Evolutionary conservation across 1,140 invertebrate genomes (phyloP).

Genomic region (Sipha flava): DNA sequence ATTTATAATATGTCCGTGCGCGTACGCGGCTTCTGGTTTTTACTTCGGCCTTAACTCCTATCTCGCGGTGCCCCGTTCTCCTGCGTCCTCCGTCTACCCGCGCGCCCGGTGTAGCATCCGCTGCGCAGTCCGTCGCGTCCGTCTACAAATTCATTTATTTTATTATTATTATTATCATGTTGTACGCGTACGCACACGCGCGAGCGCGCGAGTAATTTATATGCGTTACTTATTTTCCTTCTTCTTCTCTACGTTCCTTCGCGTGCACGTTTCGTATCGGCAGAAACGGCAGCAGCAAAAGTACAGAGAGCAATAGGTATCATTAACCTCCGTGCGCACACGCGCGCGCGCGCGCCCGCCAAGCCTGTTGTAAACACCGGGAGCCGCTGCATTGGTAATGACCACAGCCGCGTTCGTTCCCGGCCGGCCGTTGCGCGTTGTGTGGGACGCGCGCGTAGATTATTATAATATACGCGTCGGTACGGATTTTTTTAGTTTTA

Average conservation of each 20-base stretch:
- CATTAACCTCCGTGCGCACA: conserved; percentile 17
- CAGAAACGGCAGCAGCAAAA: neutral
- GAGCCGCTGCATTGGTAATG: neutral
- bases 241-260: neutral
- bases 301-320: neutral
- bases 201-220: neutral
- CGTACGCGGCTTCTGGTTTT: neutral
- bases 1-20: neutral
- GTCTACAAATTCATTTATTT: neutral
- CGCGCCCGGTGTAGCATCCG: too few species aligned
- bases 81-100: too few species aligned
- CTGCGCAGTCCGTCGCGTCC: neutral
- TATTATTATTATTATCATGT: neutral
- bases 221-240: neutral
- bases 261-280: neutral
- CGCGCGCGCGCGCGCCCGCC: too few species aligned
- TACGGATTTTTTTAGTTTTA: too few species aligned
- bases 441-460: neutral
- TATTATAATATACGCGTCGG: neutral
- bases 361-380: neutral
- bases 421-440: neutral
- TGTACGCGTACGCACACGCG: neutral
- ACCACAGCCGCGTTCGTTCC: neutral
- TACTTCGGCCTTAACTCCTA: neutral
- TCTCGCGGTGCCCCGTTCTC: neutral